phyloP scores from a whole-genome alignment of 2,797 vertebrate species.

The Phataginus tricuspis region DNA sequence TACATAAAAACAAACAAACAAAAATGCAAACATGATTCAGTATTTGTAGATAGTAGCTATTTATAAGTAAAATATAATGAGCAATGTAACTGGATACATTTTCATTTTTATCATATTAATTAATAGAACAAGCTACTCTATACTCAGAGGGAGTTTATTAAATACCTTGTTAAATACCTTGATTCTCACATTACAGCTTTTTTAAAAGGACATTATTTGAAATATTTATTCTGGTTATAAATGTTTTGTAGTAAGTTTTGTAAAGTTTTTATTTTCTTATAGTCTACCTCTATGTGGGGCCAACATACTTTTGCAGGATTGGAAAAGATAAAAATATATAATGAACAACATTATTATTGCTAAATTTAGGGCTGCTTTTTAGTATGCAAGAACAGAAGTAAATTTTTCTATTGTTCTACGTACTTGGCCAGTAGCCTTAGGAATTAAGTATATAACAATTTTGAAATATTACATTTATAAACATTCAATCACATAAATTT shows the following conservation, averaged over 20 bases:
- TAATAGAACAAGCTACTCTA: not conserved
- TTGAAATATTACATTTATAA: not conserved
- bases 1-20: not conserved
- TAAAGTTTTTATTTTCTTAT: not conserved
- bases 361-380: constrained; percentile 11
- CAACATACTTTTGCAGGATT: not conserved
- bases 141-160: not conserved
- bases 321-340: not conserved
- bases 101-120: not conserved
- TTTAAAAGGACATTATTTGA: not conserved
- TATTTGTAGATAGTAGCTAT: not conserved
- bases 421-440: not conserved
- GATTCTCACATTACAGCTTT: not conserved
- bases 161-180: not conserved
- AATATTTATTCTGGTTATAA: not conserved
- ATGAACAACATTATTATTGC: not conserved
- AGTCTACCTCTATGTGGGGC: not conserved
- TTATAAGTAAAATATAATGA: not conserved
- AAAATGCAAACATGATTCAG: not conserved
- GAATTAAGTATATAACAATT: not conserved
- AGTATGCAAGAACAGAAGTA: not conserved
- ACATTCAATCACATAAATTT: not conserved
- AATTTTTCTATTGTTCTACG: not conserved
- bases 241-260: not conserved
- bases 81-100: not conserved